Conservation (phyloP, 1,140 invertebrate species). For the Pogonomyrmex californicus region DNA sequence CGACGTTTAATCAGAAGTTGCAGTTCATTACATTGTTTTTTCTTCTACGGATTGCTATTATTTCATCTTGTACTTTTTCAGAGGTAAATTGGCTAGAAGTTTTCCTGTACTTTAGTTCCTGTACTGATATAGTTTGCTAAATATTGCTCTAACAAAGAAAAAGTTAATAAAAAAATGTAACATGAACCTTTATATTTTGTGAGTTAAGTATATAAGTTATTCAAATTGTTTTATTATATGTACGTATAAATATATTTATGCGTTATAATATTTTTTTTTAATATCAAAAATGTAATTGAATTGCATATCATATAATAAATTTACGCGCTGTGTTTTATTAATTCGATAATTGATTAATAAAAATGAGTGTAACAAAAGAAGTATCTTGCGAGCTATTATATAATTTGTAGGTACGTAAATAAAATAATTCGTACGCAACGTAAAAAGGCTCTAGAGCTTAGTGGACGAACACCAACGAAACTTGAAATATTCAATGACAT, state of each 20-base stretch:
- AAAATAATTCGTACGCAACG: not conserved
- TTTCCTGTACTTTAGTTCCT: not conserved
- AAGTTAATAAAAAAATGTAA: not conserved
- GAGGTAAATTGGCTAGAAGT: not conserved
- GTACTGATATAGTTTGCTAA: not conserved
- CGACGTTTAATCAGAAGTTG: conserved; percentile 30
- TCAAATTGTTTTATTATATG: not conserved
- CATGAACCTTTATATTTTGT: not conserved
- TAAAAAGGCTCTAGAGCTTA: conserved; percentile 6
- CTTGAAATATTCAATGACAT: conserved; percentile 54
- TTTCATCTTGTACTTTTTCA: not conserved
- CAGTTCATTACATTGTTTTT: not conserved
- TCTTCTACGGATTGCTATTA: conserved; percentile 11
- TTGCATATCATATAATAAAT: not conserved
- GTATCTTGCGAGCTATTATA: not conserved
- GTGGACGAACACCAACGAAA: not conserved
- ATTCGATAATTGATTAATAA: not conserved
- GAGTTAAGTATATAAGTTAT: not conserved
- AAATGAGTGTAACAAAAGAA: not conserved
- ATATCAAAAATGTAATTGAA: not conserved
- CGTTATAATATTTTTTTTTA: not conserved
- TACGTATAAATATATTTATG: not conserved
- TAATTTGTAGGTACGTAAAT: conserved; percentile 1
- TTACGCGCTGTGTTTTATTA: not conserved
- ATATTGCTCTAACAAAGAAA: conserved; percentile 15